phyloP scores from a whole-genome alignment of 2,113 vertebrate genomes.

The Aegotheles bennettii region DNA sequence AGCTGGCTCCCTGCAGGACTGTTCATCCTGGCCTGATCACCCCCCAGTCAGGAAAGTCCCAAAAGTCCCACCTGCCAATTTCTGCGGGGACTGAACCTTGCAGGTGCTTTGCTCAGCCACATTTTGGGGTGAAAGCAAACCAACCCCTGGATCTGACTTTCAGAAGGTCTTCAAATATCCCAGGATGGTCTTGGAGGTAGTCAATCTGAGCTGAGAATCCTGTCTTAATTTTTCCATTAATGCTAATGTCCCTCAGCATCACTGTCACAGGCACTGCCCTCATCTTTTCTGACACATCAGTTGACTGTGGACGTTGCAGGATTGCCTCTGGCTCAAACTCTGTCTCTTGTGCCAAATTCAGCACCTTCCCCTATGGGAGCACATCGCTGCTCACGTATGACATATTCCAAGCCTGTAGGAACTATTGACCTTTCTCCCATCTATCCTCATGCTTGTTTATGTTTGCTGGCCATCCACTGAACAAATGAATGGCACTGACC shows the following conservation, averaged over 20 bases:
- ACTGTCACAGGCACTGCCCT: not conserved
- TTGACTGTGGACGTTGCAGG: not conserved
- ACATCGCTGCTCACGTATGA: not conserved
- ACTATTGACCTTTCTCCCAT: not conserved
- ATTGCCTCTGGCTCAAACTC: not conserved
- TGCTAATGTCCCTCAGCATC: not conserved
- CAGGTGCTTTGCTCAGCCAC: not conserved
- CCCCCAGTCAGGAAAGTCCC: too few relatives aligned
- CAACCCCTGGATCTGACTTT: not conserved
- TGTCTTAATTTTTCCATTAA: not conserved
- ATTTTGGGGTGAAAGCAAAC: not conserved
- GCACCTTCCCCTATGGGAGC: not conserved
- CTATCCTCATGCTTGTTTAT: not conserved
- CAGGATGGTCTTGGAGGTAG: not conserved
- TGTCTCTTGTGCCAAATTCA: not conserved
- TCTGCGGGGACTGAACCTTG: not conserved
- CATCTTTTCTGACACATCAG: not conserved
- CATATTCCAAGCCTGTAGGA: not conserved
- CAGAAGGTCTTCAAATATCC: not conserved
- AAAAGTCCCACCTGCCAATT: not conserved
- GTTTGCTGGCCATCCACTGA: not conserved
- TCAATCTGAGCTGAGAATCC: not conserved
- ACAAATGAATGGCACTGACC: not conserved
- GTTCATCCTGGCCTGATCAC: not conserved
- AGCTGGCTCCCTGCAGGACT: rapidly evolving